Evolutionary conservation across 2,113 vertebrate genomes (phyloP).

Genomic region (Pomatorhinus ruficollis): DNA sequence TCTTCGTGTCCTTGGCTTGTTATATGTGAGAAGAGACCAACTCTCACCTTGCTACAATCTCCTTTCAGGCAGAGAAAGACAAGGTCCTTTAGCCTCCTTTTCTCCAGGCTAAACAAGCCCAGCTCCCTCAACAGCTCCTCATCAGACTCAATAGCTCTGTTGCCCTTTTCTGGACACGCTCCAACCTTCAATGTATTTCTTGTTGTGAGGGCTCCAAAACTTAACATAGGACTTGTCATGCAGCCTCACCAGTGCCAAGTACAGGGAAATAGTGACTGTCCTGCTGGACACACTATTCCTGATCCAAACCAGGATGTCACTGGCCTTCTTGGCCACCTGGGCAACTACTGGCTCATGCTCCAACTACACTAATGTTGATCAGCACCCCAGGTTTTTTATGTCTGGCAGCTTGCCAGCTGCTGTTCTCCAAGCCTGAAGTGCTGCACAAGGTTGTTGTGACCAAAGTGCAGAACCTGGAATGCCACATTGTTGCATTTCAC

Average conservation of each 20-base stretch:
- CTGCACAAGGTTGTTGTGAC: not conserved
- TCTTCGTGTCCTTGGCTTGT: not conserved
- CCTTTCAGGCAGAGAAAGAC: not conserved
- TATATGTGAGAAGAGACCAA: not conserved
- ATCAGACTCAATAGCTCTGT: not conserved
- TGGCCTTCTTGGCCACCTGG: not conserved
- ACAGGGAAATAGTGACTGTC: not conserved
- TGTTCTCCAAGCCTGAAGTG: not conserved
- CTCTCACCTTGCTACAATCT: not conserved
- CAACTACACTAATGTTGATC: not conserved
- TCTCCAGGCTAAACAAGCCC: not conserved
- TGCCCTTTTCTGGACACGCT: not conserved
- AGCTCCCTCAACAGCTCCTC: not conserved
- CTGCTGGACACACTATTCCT: not conserved
- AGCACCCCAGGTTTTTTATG: not conserved
- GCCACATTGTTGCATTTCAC: not conserved
- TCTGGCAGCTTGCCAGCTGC: not conserved
- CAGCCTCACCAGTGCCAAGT: not conserved
- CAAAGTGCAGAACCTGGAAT: not conserved
- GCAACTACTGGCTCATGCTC: not conserved
- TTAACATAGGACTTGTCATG: not conserved
- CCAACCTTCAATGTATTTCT: not conserved
- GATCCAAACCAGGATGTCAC: not conserved
- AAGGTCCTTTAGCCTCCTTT: not conserved
- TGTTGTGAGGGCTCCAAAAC: not conserved